Evolutionary conservation across 2,888 invertebrate genomes (phyloP).

Genomic region (Galerucella calmariensis): DNA sequence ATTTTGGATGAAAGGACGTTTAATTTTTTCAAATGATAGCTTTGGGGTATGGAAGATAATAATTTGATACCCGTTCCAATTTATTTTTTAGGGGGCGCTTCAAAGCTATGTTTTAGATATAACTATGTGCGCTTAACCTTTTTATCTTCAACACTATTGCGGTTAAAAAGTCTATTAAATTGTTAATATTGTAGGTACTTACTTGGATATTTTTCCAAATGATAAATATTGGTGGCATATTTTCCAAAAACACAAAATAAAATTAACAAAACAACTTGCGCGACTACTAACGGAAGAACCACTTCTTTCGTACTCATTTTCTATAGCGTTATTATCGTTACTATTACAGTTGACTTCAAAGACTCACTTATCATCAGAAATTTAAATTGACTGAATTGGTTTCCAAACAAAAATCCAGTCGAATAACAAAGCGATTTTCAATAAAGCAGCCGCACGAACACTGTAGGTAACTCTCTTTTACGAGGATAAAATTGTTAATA

Average conservation of each 20-base stretch:
- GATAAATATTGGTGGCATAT: conserved; percentile 47
- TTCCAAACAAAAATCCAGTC: conserved; percentile 19
- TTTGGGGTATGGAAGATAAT: too few relatives aligned
- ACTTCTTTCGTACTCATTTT: conserved; percentile 44
- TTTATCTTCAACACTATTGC: too few relatives aligned
- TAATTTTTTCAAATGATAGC: too few relatives aligned
- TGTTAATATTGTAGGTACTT: conserved; percentile 41
- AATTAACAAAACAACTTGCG: conserved; percentile 52
- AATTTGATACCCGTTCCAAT: too few relatives aligned
- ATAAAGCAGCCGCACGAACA: conserved; percentile 34
- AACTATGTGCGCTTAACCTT: too few relatives aligned
- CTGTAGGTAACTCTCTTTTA: conserved; percentile 13
- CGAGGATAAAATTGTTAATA: conserved; percentile 20
- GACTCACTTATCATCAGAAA: conserved; percentile 7
- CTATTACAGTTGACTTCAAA: conserved; percentile 31
- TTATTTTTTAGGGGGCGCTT: too few relatives aligned
- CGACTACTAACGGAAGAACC: conserved; percentile 47
- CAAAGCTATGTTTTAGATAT: too few relatives aligned
- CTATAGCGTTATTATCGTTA: conserved; percentile 23
- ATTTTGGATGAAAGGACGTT: too few relatives aligned
- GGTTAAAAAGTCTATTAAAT: background rate
- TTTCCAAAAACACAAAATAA: conserved; percentile 54
- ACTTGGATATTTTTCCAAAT: conserved; percentile 55
- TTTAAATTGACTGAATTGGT: conserved; percentile 32
- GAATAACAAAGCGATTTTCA: conserved; percentile 40